Percentiles rank a stretch among this genome's conserved stretches.
Evolutionary conservation across 37 sponge, comb jelly and placozoan species (phyloP).

Genomic region (Aplysina aerophoba): DNA sequence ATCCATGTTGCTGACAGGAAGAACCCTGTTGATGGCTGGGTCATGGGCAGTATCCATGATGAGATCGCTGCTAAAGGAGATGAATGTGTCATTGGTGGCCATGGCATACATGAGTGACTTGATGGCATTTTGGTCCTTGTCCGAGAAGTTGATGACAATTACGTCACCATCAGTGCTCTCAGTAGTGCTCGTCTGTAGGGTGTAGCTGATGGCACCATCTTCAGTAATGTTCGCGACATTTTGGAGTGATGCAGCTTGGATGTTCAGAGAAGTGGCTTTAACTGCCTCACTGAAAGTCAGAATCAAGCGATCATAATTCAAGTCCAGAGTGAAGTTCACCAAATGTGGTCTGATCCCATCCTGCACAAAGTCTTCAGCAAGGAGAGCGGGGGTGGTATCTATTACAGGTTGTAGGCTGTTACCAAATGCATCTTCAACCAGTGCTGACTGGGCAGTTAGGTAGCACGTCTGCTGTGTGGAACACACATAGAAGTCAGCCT

Average conservation of each 20-base stretch:
- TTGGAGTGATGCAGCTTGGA: background rate
- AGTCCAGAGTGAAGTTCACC: slow-evolving; percentile 38
- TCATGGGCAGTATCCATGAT: slow-evolving; percentile 45
- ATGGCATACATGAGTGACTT: slow-evolving; percentile 39
- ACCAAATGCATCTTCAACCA: slow-evolving; percentile 51
- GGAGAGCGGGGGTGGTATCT: slow-evolving; percentile 37
- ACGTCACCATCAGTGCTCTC: background rate
- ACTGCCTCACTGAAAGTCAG: slow-evolving; percentile 63
- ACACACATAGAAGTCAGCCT: slow-evolving; percentile 39
- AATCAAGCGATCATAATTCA: slow-evolving; percentile 29
- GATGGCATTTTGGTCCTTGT: slow-evolving; percentile 40
- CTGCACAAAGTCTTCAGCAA: slow-evolving; percentile 2
- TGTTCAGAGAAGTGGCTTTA: background rate
- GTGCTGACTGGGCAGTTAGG: slow-evolving; percentile 16
- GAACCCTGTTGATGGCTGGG: slow-evolving; percentile 32
- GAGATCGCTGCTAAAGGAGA: slow-evolving; percentile 26
- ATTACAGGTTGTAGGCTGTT: slow-evolving; percentile 35
- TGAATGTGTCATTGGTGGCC: slow-evolving; percentile 17
- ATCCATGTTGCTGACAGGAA: background rate
- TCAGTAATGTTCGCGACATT: slow-evolving; percentile 11
- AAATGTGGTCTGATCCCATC: slow-evolving; percentile 33
- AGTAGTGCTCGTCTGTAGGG: slow-evolving; percentile 50
- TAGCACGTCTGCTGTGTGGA: slow-evolving; percentile 54
- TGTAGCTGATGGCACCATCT: slow-evolving; percentile 43
- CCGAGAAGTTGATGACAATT: slow-evolving; percentile 18